These are phyloP conservation scores for Actinia tenebrosa DNA, from an alignment of 64 coral and sea anemone species.

Conservation along the genomic window DNA sequence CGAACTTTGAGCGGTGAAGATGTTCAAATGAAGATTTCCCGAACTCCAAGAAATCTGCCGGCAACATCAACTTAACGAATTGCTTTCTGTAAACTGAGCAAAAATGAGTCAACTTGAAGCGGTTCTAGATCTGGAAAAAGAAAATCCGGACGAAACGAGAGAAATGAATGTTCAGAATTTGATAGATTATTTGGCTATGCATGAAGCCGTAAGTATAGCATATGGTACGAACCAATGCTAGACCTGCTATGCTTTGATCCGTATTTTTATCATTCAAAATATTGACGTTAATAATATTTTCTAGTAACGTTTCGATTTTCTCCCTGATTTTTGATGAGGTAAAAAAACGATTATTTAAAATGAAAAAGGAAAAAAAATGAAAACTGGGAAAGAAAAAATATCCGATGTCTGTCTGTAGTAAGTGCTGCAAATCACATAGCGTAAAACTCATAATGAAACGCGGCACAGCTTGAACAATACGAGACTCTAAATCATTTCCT, in stretches of 20 bases:
- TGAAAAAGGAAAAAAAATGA: background rate
- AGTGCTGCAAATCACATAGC: background rate
- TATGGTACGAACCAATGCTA: too few relatives aligned
- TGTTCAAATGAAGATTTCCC: background rate
- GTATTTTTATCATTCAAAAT: too few relatives aligned
- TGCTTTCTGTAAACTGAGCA: background rate
- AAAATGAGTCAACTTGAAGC: conserved; percentile 3
- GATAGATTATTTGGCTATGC: conserved; percentile 1
- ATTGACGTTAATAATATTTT: too few relatives aligned
- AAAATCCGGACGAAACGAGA: background rate
- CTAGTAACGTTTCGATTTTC: background rate
- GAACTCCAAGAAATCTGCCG: background rate
- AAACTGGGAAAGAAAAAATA: background rate
- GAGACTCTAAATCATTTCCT: background rate
- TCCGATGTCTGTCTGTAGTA: too few relatives aligned
- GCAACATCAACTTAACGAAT: background rate
- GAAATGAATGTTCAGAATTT: conserved; percentile 5
- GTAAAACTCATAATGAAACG: background rate
- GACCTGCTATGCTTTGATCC: too few relatives aligned
- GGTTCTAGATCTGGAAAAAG: background rate
- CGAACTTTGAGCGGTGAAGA: background rate
- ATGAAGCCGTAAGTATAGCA: conserved; percentile 4
- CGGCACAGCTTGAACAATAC: background rate
- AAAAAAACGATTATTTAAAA: background rate
- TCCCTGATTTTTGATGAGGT: background rate